These are phyloP conservation scores for Propithecus perrieri DNA, from an alignment of 2,797 vertebrate genomes.

Conservation along the genomic window DNA sequence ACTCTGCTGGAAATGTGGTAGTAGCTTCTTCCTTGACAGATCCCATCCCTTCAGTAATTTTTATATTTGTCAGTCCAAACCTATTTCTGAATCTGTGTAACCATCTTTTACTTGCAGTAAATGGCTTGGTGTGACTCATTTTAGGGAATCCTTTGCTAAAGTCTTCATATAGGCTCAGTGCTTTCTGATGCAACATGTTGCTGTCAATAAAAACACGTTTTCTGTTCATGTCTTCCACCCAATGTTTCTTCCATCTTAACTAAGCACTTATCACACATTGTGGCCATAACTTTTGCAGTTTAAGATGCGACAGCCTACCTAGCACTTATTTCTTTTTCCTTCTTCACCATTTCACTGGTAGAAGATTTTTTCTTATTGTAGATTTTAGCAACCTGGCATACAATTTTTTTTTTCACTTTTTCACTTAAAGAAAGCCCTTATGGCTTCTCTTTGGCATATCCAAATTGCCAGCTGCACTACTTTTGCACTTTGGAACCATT, in stretches of 20 bases:
- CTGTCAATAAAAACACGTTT: not conserved
- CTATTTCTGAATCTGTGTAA: not conserved
- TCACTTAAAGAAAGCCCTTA: not conserved
- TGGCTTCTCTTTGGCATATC: not conserved
- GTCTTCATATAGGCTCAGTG: not conserved
- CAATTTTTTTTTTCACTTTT: not conserved
- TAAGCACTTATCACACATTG: not conserved
- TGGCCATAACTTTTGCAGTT: not conserved
- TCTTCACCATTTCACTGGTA: not conserved
- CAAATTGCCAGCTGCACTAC: not conserved
- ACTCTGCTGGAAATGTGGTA: not conserved
- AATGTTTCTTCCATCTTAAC: not conserved
- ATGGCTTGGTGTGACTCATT: not conserved
- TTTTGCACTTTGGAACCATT: not conserved
- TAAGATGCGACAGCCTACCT: not conserved
- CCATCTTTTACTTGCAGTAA: not conserved
- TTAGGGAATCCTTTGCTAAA: not conserved
- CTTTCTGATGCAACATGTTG: not conserved
- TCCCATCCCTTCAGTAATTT: not conserved
- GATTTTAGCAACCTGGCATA: not conserved
- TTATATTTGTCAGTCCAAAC: not conserved
- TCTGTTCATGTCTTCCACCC: not conserved
- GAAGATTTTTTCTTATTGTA: not conserved
- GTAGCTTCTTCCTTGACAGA: not conserved
- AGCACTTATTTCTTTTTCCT: not conserved